Percentiles rank a stretch among this genome's conserved stretches.
phyloP scores from a whole-genome alignment of 2,888 invertebrate genomes.

The Electrophaes corylata region DNA sequence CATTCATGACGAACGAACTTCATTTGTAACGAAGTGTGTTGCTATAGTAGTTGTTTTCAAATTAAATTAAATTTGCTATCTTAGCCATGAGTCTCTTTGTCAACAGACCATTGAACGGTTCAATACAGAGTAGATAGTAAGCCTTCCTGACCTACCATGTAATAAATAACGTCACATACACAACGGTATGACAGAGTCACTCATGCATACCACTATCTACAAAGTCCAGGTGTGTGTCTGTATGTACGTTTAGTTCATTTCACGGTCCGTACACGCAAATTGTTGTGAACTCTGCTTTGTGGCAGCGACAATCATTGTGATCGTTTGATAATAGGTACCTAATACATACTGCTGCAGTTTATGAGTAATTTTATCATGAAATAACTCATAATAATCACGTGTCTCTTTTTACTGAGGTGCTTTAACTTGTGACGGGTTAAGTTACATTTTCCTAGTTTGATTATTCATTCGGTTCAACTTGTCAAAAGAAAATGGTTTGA shows the following conservation, averaged over 20 bases:
- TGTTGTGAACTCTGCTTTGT: constrained; percentile 46
- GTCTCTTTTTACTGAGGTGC: background rate
- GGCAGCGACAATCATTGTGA: constrained; percentile 38
- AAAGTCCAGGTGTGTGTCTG: constrained; percentile 42
- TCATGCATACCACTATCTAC: constrained; percentile 41
- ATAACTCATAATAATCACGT: background rate
- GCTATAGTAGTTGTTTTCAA: background rate
- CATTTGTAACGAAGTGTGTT: background rate
- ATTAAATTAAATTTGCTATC: background rate
- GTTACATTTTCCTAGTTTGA: too few species aligned
- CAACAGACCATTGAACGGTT: background rate
- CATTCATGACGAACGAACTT: too few species aligned
- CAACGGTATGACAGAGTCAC: constrained; percentile 22
- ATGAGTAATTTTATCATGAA: constrained; percentile 2
- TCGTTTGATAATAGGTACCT: constrained; percentile 11
- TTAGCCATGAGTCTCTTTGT: background rate
- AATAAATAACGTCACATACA: constrained; percentile 28
- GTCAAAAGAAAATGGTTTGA: too few species aligned
- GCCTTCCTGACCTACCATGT: constrained; percentile 27
- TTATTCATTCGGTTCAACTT: too few species aligned
- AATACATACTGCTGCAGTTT: background rate
- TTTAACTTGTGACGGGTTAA: background rate
- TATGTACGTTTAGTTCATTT: constrained; percentile 65
- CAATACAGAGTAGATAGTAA: constrained; percentile 9
- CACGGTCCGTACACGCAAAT: constrained; percentile 68